These are phyloP conservation scores for Netelia virgata DNA, from an alignment of 2,888 invertebrate genomes.

Conservation along the genomic window DNA sequence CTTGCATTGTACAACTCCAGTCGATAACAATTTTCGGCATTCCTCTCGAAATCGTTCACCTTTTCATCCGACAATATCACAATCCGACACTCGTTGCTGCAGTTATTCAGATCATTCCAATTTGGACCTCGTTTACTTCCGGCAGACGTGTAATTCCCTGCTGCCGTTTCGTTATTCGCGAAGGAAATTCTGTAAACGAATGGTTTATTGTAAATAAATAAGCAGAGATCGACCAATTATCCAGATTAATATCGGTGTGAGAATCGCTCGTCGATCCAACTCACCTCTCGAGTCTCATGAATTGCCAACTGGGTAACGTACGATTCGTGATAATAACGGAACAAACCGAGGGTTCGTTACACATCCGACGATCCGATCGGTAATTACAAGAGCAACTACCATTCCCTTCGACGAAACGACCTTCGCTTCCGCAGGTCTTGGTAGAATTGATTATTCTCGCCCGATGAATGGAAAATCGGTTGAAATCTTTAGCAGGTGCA, in stretches of 20 bases:
- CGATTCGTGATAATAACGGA: slow-evolving; percentile 49
- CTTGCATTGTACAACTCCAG: slow-evolving; percentile 1
- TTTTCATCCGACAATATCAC: background rate
- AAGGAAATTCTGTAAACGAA: background rate
- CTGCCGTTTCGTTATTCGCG: background rate
- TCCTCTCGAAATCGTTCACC: background rate
- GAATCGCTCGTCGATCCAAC: background rate
- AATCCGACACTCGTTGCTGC: slow-evolving; percentile 39
- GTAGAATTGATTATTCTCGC: slow-evolving; percentile 45
- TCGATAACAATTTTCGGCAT: slow-evolving; percentile 1
- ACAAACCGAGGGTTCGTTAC: slow-evolving; percentile 57
- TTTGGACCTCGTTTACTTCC: no score
- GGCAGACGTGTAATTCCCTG: background rate
- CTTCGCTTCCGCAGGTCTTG: slow-evolving; percentile 52
- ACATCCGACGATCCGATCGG: slow-evolving; percentile 48
- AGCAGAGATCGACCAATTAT: background rate
- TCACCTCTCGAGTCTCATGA: slow-evolving; percentile 18
- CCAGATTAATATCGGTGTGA: no score
- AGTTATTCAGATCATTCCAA: slow-evolving; percentile 9
- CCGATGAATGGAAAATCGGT: background rate
- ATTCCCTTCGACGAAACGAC: slow-evolving; percentile 42
- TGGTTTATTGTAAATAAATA: no score
- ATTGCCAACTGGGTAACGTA: background rate
- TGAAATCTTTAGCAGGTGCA: slow-evolving; percentile 25
- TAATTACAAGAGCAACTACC: slow-evolving; percentile 62